Percentiles rank a stretch among this genome's conserved stretches.
phyloP scores from a whole-genome alignment of 2,113 vertebrate species.

The Lagopus muta region DNA sequence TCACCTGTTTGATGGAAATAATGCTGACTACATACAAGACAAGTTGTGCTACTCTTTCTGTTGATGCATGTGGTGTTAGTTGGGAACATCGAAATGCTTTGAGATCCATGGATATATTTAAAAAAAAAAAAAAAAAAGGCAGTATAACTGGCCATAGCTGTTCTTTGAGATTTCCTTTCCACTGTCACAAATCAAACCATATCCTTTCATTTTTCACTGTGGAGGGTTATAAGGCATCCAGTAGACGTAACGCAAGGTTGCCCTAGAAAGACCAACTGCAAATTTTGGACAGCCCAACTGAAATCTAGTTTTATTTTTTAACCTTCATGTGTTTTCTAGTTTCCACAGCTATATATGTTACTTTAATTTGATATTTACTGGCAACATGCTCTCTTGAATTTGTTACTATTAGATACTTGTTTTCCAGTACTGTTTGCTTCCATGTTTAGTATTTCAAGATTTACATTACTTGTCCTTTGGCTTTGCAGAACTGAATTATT shows the following conservation, averaged over 20 bases:
- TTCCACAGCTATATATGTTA: neutral
- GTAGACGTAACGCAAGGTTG: neutral
- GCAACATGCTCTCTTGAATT: neutral
- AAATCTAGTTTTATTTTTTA: neutral
- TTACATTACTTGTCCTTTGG: neutral
- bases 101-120: slow-evolving; percentile 14
- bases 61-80: slow-evolving; percentile 65
- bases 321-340: neutral
- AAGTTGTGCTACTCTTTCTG: neutral
- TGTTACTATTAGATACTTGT: neutral
- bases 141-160: slow-evolving; percentile 23
- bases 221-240: neutral
- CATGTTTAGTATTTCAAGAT: neutral
- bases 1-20: slow-evolving; percentile 66
- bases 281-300: neutral
- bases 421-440: slow-evolving; percentile 6
- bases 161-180: slow-evolving; percentile 34
- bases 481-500: slow-evolving; percentile 21
- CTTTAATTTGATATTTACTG: neutral
- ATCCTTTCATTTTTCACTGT: slow-evolving; percentile 34
- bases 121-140: neutral
- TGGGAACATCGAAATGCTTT: slow-evolving; percentile 65
- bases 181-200: slow-evolving; percentile 33
- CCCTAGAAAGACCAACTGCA: neutral
- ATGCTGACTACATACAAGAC: slow-evolving; percentile 37